Conservation (phyloP, 2,888 invertebrate genomes). For the Coecobrya sp. region DNA sequence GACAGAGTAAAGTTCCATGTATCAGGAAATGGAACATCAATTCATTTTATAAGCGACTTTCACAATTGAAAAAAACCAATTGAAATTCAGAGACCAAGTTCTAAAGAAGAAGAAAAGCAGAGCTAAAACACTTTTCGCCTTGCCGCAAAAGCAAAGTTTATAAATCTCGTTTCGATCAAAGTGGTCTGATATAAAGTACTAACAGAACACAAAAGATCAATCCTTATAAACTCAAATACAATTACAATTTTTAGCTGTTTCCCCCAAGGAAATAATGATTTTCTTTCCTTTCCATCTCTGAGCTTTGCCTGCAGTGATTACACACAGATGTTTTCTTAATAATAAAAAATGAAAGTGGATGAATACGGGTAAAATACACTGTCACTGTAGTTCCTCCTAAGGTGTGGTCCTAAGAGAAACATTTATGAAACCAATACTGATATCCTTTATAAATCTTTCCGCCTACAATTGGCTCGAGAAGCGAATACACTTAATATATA, state of each 20-base stretch:
- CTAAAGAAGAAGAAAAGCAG: background rate
- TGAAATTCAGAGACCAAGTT: slow-evolving; percentile 18
- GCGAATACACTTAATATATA: too few species aligned
- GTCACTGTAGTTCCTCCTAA: background rate
- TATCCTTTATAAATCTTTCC: slow-evolving; percentile 31
- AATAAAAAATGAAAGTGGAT: slow-evolving; percentile 25
- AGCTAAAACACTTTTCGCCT: slow-evolving; percentile 10
- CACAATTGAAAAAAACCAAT: slow-evolving; percentile 38
- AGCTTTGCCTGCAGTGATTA: background rate
- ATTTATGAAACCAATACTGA: background rate
- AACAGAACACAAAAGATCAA: slow-evolving; percentile 43
- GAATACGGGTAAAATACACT: background rate
- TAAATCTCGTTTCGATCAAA: slow-evolving; percentile 62
- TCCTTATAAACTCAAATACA: slow-evolving; percentile 41
- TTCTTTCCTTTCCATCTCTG: background rate
- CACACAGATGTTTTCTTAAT: background rate
- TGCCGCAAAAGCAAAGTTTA: slow-evolving; percentile 49
- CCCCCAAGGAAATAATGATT: background rate
- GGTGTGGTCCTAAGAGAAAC: background rate
- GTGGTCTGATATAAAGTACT: slow-evolving; percentile 23
- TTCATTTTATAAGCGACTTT: slow-evolving; percentile 24
- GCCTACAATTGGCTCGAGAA: too few species aligned
- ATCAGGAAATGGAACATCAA: slow-evolving; percentile 12
- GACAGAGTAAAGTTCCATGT: slow-evolving; percentile 41
- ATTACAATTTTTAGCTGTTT: slow-evolving; percentile 54